Evolutionary conservation across 2,113 vertebrate genomes (phyloP).

Genomic region (Platichthys flesus): DNA sequence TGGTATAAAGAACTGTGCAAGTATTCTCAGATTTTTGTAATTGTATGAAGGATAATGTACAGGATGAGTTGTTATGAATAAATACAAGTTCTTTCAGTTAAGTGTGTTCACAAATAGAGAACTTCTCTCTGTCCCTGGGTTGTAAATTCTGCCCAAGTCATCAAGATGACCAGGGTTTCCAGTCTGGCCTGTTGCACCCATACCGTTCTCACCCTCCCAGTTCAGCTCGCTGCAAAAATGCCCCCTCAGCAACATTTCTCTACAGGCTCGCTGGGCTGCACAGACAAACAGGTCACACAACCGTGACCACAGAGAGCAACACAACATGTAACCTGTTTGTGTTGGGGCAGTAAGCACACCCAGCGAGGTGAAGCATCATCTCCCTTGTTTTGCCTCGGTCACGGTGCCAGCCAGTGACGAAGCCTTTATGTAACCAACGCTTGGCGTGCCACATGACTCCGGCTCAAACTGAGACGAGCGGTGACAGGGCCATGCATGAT

Average conservation of each 20-base stretch:
- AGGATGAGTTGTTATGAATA: background rate
- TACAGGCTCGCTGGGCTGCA: conserved; percentile 5
- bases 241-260: conserved; percentile 14
- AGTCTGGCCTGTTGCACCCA: conserved; percentile 21
- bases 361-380: background rate
- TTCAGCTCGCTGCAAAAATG: conserved; percentile 34
- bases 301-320: background rate
- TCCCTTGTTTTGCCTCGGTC: conserved; percentile 14
- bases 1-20: too few species aligned
- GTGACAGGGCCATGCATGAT: conserved; percentile 74
- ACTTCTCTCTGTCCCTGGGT: background rate
- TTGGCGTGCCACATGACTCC: conserved; percentile 56
- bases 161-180: conserved; percentile 17
- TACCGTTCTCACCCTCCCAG: background rate
- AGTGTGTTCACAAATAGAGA: background rate
- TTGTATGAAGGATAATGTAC: background rate
- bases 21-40: too few species aligned
- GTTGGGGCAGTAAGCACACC: background rate
- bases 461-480: conserved; percentile 60
- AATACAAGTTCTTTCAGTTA: background rate
- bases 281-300: background rate
- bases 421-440: conserved; percentile 67
- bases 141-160: background rate
- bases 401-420: conserved; percentile 36
- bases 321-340: background rate